These are phyloP conservation scores for Buphagus erythrorhynchus DNA, from an alignment of 2,797 vertebrate genomes.

Conservation along the genomic window DNA sequence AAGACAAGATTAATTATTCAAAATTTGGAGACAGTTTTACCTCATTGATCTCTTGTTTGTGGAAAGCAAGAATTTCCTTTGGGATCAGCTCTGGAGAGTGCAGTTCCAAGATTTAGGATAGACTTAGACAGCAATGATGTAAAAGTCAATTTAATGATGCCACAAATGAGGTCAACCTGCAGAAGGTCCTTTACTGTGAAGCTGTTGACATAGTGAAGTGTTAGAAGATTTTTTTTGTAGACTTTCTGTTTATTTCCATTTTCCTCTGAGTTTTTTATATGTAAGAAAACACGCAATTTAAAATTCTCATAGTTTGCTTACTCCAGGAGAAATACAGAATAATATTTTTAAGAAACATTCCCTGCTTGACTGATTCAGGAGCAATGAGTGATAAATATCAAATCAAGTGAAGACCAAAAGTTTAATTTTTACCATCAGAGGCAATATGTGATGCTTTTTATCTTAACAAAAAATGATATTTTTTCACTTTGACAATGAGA, in stretches of 20 bases:
- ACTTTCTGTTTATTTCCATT: conserved; percentile 11
- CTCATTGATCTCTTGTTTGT: background rate
- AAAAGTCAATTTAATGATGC: background rate
- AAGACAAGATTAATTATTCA: background rate
- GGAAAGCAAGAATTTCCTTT: background rate
- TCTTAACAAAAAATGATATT: conserved; percentile 74
- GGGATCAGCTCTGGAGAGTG: background rate
- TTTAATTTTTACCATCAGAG: conserved; percentile 73
- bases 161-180: background rate
- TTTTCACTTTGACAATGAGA: conserved; percentile 72
- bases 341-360: conserved; percentile 34
- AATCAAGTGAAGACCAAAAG: conserved; percentile 70
- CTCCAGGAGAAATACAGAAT: conserved; percentile 15
- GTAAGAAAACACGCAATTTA: background rate
- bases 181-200: background rate
- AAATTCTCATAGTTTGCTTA: conserved; percentile 47
- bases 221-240: background rate
- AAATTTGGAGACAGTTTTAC: background rate
- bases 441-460: conserved; percentile 68
- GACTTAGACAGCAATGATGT: background rate
- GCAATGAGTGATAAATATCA: conserved; percentile 73
- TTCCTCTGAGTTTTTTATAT: background rate
- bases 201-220: background rate
- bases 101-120: background rate
- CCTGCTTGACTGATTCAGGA: conserved; percentile 58